A percentile compares a stretch with the other conserved stretches of the same genome.
Evolutionary conservation across 2,888 invertebrate genomes (phyloP).

Genomic region (Drosophila ezoana): DNA sequence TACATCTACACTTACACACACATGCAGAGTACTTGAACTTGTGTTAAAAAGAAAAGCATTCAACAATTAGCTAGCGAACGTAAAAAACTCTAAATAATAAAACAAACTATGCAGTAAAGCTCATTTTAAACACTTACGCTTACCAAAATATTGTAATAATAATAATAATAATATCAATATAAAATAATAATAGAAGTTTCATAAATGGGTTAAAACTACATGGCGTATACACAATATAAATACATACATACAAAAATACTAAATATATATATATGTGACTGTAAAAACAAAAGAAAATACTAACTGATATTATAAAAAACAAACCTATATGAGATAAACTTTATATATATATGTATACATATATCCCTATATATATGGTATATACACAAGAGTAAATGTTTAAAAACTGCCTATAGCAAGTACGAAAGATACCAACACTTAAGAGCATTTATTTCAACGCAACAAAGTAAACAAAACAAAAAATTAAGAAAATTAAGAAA

Average conservation of each 20-base stretch:
- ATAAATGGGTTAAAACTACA: constrained; percentile 38
- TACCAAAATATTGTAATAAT: constrained; percentile 66
- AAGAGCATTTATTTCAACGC: constrained; percentile 67
- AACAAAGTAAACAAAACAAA: constrained; percentile 12
- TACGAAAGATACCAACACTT: constrained; percentile 47
- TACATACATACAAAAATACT: constrained; percentile 22
- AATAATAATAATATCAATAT: constrained; percentile 23
- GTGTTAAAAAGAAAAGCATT: constrained; percentile 50
- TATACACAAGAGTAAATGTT: constrained; percentile 51
- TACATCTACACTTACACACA: constrained; percentile 11
- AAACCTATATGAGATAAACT: constrained; percentile 50
- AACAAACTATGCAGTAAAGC: constrained; percentile 56
- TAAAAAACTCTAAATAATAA: constrained; percentile 23
- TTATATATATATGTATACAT: constrained; percentile 37
- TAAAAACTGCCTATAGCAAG: constrained; percentile 68
- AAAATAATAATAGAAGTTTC: constrained; percentile 23
- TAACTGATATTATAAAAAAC: constrained; percentile 64
- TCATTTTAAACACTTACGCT: constrained; percentile 77
- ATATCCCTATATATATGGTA: constrained; percentile 35
- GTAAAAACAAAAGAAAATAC: constrained; percentile 58
- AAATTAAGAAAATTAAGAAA: not conserved
- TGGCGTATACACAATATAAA: constrained; percentile 52
- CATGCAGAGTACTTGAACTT: constrained; percentile 23
- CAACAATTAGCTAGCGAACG: constrained; percentile 64
- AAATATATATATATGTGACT: constrained; percentile 60